Conservation (phyloP, 2,888 invertebrate species). For the Alviniconcha strummeri region DNA sequence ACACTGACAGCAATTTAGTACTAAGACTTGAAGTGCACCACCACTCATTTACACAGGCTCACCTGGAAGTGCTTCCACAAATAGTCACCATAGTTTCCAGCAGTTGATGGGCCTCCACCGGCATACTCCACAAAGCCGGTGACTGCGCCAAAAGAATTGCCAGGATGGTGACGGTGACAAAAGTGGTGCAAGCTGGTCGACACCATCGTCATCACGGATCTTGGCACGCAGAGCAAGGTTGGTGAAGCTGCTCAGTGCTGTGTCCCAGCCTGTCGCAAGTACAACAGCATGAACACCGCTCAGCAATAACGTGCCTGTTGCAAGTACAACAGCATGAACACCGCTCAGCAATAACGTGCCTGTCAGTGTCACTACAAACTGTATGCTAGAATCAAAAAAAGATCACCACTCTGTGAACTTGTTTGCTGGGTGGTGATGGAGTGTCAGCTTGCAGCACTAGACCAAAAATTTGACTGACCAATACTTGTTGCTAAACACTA, state of each 20-base stretch:
- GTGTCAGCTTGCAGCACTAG: too few relatives aligned
- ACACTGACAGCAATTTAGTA: too few relatives aligned
- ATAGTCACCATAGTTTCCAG: slow-evolving; percentile 35
- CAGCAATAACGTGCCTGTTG: neutral
- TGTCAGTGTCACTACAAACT: neutral
- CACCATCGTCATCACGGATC: slow-evolving; percentile 39
- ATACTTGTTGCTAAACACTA: too few relatives aligned
- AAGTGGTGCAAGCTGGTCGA: slow-evolving; percentile 42
- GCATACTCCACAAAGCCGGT: slow-evolving; percentile 40
- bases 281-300: neutral
- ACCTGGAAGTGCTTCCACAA: slow-evolving; percentile 37
- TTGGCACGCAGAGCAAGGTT: slow-evolving; percentile 31
- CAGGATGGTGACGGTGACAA: slow-evolving; percentile 41
- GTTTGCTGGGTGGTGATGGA: neutral
- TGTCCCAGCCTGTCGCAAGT: slow-evolving; percentile 35
- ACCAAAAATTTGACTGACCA: too few relatives aligned
- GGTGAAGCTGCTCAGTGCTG: slow-evolving; percentile 29
- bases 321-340: neutral
- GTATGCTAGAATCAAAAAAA: neutral
- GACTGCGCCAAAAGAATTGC: slow-evolving; percentile 37
- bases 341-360: neutral
- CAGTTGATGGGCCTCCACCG: slow-evolving; percentile 32
- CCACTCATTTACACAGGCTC: neutral
- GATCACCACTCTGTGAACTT: neutral
- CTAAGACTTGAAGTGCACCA: too few relatives aligned